Evolutionary conservation across 2,888 invertebrate genomes (phyloP).

Genomic region (Meteorus colon): DNA sequence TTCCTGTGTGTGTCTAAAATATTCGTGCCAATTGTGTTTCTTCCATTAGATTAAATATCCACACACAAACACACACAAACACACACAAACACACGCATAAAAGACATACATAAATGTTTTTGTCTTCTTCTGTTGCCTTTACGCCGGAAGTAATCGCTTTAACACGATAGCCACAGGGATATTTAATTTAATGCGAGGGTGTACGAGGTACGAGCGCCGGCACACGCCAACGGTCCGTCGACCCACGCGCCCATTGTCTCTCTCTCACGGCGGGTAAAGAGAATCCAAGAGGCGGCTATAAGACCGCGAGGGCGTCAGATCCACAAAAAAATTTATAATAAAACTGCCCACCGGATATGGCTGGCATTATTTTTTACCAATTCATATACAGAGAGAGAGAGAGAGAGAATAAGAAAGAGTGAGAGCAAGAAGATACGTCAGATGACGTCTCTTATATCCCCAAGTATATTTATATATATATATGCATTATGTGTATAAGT

Average conservation of each 20-base stretch:
- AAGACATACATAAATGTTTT: conserved; percentile 13
- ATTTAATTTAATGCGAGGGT: conserved; percentile 49
- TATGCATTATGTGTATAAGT: neutral
- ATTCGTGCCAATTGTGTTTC: neutral
- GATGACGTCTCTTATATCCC: conserved; percentile 25
- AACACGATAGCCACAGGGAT: conserved; percentile 47
- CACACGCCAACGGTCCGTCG: conserved; percentile 46
- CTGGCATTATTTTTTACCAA: conserved; percentile 34
- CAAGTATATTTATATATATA: neutral
- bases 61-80: neutral
- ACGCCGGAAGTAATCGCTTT: conserved; percentile 48
- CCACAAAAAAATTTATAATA: conserved; percentile 45
- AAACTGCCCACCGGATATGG: conserved; percentile 40
- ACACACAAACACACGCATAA: neutral
- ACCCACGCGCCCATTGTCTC: conserved; percentile 47
- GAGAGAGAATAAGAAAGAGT: neutral
- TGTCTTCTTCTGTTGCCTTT: conserved; percentile 27
- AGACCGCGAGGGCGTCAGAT: conserved; percentile 45
- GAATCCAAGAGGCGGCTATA: conserved; percentile 37
- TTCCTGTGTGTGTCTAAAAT: too few relatives aligned
- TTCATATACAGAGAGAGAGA: conserved; percentile 10
- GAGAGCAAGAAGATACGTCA: conserved; percentile 3
- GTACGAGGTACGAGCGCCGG: conserved; percentile 40
- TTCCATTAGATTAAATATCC: conserved; percentile 5
- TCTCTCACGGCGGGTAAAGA: conserved; percentile 33